These are phyloP conservation scores for Mamestra configurata DNA, from an alignment of 1,140 invertebrate species.

Conservation along the genomic window DNA sequence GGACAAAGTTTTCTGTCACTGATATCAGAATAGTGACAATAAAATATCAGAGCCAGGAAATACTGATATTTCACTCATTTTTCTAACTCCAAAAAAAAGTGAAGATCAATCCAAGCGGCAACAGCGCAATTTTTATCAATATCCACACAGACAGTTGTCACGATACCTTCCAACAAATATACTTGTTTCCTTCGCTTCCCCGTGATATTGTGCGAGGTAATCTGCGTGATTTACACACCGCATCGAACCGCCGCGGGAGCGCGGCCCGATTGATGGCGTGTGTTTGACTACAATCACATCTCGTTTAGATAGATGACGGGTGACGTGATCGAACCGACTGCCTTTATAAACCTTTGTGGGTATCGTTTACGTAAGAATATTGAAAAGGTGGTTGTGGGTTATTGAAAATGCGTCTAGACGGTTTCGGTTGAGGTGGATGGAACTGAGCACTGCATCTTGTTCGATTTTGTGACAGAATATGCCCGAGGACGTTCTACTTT, in stretches of 20 bases:
- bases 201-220: conserved; percentile 32
- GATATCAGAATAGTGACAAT: too few relatives aligned
- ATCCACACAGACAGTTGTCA: background rate
- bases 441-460: too few relatives aligned
- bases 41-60: too few relatives aligned
- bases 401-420: background rate
- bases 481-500: too few relatives aligned
- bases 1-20: too few relatives aligned
- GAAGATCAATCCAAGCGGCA: conserved; percentile 2
- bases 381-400: background rate
- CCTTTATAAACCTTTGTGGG: conserved; percentile 26
- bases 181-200: background rate
- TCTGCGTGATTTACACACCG: conserved; percentile 48
- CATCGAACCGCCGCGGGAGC: conserved; percentile 47
- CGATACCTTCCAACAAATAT: conserved; percentile 10
- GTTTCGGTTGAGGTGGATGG: background rate
- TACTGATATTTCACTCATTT: background rate
- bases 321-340: conserved; percentile 30
- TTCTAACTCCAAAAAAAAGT: background rate
- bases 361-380: background rate
- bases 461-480: too few relatives aligned
- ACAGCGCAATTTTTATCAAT: background rate
- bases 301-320: conserved; percentile 45
- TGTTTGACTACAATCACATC: conserved; percentile 52
- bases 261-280: conserved; percentile 47